Evolutionary conservation across 2,113 vertebrate species (phyloP), one percentile per base, ranked within the genome.

Genomic region (Epinephelus fuscoguttatus): DNA sequence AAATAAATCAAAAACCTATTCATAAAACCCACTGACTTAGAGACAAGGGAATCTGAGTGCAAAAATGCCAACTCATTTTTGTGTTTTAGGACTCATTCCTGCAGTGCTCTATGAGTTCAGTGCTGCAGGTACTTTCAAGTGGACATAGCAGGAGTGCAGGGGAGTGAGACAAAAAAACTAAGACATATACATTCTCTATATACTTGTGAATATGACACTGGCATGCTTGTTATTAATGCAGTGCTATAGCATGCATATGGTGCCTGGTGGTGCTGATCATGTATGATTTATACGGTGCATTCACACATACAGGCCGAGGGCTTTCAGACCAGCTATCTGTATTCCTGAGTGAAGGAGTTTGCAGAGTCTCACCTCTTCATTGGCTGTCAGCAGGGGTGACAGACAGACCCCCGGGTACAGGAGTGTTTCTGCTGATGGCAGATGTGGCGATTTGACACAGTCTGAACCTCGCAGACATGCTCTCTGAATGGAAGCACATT

Each of bases 381-480:
- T 91, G 85, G 81, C 78, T 86, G 71, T 82, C 86, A 84, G 86
- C 25, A 7, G 84, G 84, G 86, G 85, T 88, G 90, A 88, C 87
- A 93, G 90, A 91, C 88, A 81, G 84, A 80, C 76, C 86, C 85
- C 77, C 40, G 69, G 84, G 89, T 88, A 67, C 66, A 21, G 69
- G 47, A 86, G 56, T 47, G 68, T 83, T 88, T 73, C 82, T 3
- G 63, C 60, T 61, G 81, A 73, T 82, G 84, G 88, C 88, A 88
- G 90, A 94, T 91, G 88, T 88, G 89, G 75, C 55, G 59, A 88
- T 92, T 91, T 92, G 89, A 89, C 88, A 88, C 86, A 83, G 83
- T 80, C 70, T 87, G 82, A 88, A 81, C 42, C 67, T 78, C 19
- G 47, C 50, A 25, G 75, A 86, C 59, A 60, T 78, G 62, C 79